Percentiles rank a stretch among this genome's conserved stretches.
phyloP scores from a whole-genome alignment of 2,113 vertebrate genomes.

The Mohoua ochrocephala region DNA sequence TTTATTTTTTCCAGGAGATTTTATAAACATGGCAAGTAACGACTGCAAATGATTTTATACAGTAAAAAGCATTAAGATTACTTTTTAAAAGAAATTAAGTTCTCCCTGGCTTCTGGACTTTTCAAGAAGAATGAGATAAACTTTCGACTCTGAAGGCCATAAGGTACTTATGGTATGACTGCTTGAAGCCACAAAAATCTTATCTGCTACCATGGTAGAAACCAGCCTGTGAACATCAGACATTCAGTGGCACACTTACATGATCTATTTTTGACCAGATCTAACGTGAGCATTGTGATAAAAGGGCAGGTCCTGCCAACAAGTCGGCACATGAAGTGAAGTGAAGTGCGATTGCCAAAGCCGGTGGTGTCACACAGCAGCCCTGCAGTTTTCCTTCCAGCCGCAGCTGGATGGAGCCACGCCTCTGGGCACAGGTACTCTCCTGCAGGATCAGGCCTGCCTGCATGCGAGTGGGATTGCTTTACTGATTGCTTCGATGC shows the following conservation, averaged over 20 bases:
- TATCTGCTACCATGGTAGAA: neutral
- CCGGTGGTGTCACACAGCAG: rapidly evolving
- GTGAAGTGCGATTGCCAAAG: neutral
- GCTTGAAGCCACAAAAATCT: neutral
- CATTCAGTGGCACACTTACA: neutral
- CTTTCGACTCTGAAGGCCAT: neutral
- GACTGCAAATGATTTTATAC: neutral
- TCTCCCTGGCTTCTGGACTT: neutral
- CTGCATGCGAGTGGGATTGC: neutral
- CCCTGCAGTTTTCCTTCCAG: neutral
- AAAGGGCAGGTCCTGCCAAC: neutral
- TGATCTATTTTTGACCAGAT: neutral
- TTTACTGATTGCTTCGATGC: neutral
- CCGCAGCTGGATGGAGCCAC: rapidly evolving
- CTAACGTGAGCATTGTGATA: neutral
- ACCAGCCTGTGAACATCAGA: neutral
- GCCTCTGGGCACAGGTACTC: neutral
- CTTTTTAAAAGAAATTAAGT: neutral
- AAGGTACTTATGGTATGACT: neutral
- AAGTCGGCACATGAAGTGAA: neutral
- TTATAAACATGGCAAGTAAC: neutral
- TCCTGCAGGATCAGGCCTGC: neutral
- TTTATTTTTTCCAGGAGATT: neutral
- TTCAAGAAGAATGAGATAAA: neutral
- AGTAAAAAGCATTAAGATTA: neutral